Evolutionary conservation across 1,140 invertebrate species (phyloP).

Genomic region (Lethocerus indicus): DNA sequence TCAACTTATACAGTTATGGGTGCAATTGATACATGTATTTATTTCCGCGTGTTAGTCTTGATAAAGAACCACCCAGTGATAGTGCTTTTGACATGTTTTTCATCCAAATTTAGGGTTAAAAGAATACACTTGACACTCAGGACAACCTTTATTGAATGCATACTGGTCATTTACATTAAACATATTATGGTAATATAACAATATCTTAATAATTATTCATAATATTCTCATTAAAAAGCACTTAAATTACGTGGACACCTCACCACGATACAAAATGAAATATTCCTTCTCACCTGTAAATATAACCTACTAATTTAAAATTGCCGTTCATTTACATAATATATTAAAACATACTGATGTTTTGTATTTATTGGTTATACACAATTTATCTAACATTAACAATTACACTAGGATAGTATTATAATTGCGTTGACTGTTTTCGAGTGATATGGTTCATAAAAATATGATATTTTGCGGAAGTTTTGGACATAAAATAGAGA

Average conservation of each 20-base stretch:
- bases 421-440: not conserved
- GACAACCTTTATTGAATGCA: constrained; percentile 20
- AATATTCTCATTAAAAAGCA: constrained; percentile 15
- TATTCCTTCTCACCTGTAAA: not conserved
- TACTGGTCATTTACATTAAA: constrained; percentile 18
- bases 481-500: too few relatives aligned
- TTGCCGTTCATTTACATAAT: not conserved
- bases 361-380: not conserved
- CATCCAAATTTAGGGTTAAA: too few relatives aligned
- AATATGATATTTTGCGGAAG: too few relatives aligned
- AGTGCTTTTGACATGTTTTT: too few relatives aligned
- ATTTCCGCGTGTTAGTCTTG: too few relatives aligned
- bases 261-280: constrained; percentile 2
- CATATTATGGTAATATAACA: constrained; percentile 12
- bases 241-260: constrained; percentile 11
- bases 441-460: not conserved
- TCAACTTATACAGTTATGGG: too few relatives aligned
- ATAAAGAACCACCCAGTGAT: too few relatives aligned
- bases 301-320: not conserved
- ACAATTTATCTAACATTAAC: not conserved
- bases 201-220: constrained; percentile 6
- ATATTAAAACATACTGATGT: not conserved
- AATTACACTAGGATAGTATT: not conserved
- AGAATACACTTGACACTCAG: constrained; percentile 11
- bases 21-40: too few relatives aligned